phyloP scores from a whole-genome alignment of 2,113 vertebrate genomes.

The Gambusia affinis region DNA sequence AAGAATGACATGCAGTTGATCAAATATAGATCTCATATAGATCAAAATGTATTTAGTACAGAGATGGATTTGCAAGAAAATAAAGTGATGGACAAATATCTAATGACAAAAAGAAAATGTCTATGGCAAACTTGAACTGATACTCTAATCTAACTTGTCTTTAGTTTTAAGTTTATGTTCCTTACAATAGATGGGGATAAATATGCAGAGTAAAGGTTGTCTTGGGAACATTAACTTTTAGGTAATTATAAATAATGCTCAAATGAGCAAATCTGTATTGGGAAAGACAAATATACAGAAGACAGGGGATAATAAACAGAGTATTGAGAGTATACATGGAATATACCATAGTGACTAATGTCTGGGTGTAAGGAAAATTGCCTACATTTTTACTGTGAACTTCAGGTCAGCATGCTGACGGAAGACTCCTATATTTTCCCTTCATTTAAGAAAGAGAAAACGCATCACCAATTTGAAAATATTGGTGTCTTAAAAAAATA shows the following conservation, averaged over 20 bases:
- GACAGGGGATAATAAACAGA: too few species aligned
- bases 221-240: background rate
- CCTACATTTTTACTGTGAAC: too few species aligned
- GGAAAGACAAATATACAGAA: background rate
- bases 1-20: slow-evolving; percentile 35
- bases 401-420: too few species aligned
- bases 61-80: slow-evolving; percentile 3
- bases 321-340: too few species aligned
- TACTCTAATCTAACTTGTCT: background rate
- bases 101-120: slow-evolving; percentile 19
- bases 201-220: background rate
- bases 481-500: background rate
- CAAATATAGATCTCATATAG: background rate
- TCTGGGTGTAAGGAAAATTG: too few species aligned
- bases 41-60: slow-evolving; percentile 23
- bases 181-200: background rate
- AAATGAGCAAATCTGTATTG: background rate
- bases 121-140: slow-evolving; percentile 16
- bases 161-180: background rate
- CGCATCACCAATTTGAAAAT: too few species aligned
- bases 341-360: too few species aligned
- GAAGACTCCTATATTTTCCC: too few species aligned
- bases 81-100: slow-evolving; percentile 10
- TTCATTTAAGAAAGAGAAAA: too few species aligned
- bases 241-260: too few species aligned